Conservation (phyloP, 2,888 invertebrate species). For the Heliothis peltigera region DNA sequence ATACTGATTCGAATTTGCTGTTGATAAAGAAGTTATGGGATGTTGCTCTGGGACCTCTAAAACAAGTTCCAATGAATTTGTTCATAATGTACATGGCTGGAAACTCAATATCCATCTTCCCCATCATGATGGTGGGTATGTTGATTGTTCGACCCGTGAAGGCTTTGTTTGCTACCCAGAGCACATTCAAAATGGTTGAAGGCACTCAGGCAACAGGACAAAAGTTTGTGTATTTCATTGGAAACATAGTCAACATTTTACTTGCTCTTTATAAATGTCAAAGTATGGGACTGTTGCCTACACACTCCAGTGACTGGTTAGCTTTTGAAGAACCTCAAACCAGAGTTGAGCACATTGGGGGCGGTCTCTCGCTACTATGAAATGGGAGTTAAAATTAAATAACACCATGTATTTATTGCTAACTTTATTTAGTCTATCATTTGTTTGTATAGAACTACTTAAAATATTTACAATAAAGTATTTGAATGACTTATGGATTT, state of each 20-base stretch:
- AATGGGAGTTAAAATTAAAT: slow-evolving; percentile 67
- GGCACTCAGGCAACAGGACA: slow-evolving; percentile 97
- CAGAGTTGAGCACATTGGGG: slow-evolving; percentile 95
- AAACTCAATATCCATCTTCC: slow-evolving; percentile 99
- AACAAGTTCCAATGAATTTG: slow-evolving; percentile 99
- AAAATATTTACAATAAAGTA: slow-evolving; percentile 81
- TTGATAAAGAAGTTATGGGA: slow-evolving; percentile 99
- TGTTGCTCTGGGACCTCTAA: slow-evolving; percentile 97
- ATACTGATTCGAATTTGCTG: slow-evolving; percentile 95
- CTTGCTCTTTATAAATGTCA: slow-evolving; percentile 99
- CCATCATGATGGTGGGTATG: slow-evolving; percentile 99
- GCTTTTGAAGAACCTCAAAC: slow-evolving; percentile 98
- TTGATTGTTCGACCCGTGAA: slow-evolving; percentile 98
- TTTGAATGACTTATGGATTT: slow-evolving; percentile 48
- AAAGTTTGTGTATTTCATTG: slow-evolving; percentile 97
- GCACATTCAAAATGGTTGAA: slow-evolving; percentile 98
- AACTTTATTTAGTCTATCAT: slow-evolving; percentile 74
- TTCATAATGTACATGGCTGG: slow-evolving; percentile 99
- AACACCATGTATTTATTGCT: slow-evolving; percentile 63
- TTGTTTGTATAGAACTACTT: slow-evolving; percentile 78
- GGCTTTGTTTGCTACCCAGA: slow-evolving; percentile 96
- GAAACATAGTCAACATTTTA: slow-evolving; percentile 97
- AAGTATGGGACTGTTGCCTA: slow-evolving; percentile 98
- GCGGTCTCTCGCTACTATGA: slow-evolving; percentile 92
- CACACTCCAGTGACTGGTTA: slow-evolving; percentile 99